These are phyloP conservation scores for Xestia c-nigrum DNA, from an alignment of 2,888 invertebrate genomes.

Conservation along the genomic window DNA sequence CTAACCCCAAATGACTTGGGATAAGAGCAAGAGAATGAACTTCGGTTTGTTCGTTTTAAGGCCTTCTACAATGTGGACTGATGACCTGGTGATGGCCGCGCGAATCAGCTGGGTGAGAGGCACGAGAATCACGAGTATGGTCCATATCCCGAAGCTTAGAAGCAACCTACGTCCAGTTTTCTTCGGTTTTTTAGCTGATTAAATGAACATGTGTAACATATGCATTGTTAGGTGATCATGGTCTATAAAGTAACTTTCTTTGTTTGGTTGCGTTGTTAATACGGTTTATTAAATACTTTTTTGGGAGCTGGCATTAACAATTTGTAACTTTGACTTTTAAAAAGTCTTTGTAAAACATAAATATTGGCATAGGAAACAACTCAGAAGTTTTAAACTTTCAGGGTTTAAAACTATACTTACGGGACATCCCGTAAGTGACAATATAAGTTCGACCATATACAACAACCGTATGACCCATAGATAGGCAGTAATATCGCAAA, in stretches of 20 bases:
- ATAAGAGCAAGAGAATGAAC: too few species aligned
- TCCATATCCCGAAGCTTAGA: background rate
- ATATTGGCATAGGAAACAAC: too few species aligned
- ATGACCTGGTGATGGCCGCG: background rate
- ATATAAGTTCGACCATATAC: too few species aligned
- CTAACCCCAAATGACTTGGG: too few species aligned
- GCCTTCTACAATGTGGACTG: background rate
- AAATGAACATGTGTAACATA: background rate
- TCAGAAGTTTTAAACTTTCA: too few species aligned
- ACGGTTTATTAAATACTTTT: background rate
- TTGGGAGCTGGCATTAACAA: background rate
- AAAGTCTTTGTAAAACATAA: background rate
- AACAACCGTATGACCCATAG: too few species aligned
- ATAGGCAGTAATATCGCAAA: too few species aligned
- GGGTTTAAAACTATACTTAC: too few species aligned
- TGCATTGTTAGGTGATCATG: background rate
- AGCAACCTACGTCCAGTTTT: background rate
- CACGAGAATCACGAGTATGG: background rate
- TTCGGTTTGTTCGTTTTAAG: background rate
- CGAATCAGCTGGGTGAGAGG: background rate
- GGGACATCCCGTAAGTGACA: too few species aligned
- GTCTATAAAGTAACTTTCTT: background rate
- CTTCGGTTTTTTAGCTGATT: background rate
- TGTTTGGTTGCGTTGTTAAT: background rate
- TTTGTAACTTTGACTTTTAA: background rate